Base-by-base conservation (phyloP, 2,888 invertebrate genomes). In the Sarcophaga caerulescens region DNA sequence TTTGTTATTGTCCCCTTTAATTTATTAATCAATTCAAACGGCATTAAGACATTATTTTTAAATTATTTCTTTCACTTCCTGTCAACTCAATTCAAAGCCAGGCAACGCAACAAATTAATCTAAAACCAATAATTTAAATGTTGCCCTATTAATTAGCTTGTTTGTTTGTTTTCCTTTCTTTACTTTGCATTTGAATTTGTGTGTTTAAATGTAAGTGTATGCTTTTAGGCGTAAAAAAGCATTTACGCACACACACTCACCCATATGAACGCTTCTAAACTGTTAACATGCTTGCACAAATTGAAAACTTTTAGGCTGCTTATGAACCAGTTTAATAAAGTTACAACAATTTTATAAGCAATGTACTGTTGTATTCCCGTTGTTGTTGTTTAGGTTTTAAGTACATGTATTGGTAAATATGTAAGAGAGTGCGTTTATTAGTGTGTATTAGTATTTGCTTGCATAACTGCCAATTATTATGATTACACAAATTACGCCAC, bases 381-480 rank as follows among this genome's bases (percentile, higher is more conserved):
- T 52, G 52, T 70, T 70, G n/a, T 25, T 57, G 12, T 70, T 21
- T 69, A 52, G 52, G n/a, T 52, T 52, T 14, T 44, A 66, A 19
- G 14, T 73, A 57, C 25, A 45, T 75, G 35, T n/a, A 76, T 73
- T 71, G 44, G 10, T 25, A 44, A 63, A 17, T 25, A 14, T 68
- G 52, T 62, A 66, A 59, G n/a, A 44, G 19, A 19, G 23, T 59
- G 59, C n/a, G 47, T 62, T 44, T 60, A 62, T 74, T 59, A 59
- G 70, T n/a, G 25, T 65, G 63, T 66, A 66, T 76, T 59, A 71
- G 70, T 75, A 82, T 79, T 78, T 80, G 74, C 81, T 84, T 87
- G 83, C 81, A 85, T 80, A 87, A 85, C 85, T 87, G 85, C 85
- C 88, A 88, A 87, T 88, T 87, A 88, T 82, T 70, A 73, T 86